Percentiles rank a stretch among this genome's conserved stretches.
Conservation (phyloP, 1,140 invertebrate genomes). For the Tetranychus cinnabarinus region DNA sequence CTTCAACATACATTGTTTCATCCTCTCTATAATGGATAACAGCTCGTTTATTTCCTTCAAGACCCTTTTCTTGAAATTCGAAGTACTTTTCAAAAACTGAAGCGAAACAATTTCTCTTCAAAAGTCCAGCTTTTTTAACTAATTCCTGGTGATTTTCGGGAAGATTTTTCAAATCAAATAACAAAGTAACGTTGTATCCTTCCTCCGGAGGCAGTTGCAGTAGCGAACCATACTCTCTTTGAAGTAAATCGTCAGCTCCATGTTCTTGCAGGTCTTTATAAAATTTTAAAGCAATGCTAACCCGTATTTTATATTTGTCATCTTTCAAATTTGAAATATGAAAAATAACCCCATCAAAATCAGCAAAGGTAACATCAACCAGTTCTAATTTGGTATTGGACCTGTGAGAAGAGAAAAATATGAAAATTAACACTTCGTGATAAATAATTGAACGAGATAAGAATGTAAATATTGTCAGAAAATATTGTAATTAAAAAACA, state of each 20-base stretch:
- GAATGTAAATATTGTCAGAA: neutral
- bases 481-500: neutral
- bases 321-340: conserved; percentile 89
- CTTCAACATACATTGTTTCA: conserved; percentile 98
- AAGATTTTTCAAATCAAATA: conserved; percentile 78
- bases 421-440: too few species aligned
- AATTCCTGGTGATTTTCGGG: conserved; percentile 59
- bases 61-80: conserved; percentile 78
- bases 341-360: conserved; percentile 97
- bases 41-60: conserved; percentile 70
- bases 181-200: conserved; percentile 81
- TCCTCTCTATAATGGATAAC: conserved; percentile 97
- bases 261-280: conserved; percentile 94
- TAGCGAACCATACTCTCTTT: conserved; percentile 64
- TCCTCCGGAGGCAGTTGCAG: conserved; percentile 49
- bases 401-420: neutral
- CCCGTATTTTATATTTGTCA: conserved; percentile 79
- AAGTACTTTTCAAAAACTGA: conserved; percentile 99
- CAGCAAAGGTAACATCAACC: conserved; percentile 66
- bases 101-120: conserved; percentile 97
- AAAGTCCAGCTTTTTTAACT: conserved; percentile 70
- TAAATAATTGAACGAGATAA: neutral
- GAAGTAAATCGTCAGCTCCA: conserved; percentile 85
- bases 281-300: conserved; percentile 95
- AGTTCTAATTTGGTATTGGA: conserved; percentile 51